Evolutionary conservation across 2,113 vertebrate genomes (phyloP), one percentile per base, ranked within the genome.

Genomic region (Ammospiza caudacuta): DNA sequence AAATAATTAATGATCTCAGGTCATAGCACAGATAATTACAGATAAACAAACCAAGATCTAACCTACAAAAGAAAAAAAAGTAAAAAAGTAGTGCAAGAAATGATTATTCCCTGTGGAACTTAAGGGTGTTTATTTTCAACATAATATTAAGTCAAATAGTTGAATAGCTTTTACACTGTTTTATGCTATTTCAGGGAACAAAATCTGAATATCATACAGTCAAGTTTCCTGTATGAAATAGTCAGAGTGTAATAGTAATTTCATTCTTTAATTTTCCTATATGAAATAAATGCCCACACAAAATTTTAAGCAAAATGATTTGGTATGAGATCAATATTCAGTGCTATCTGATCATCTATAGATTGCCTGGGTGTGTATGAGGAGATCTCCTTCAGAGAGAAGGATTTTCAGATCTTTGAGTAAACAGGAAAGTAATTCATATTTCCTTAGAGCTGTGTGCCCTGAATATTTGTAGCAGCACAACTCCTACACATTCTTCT

Each of bases 1-100:
- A 90, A 95, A 87, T 94, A 78, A 94, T 72, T 89, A 86, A 87
- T 89, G 55, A 90, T 87, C n/a, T 55, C 43, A 64, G 47, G 46
- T 84, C 66, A 87, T 24, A 76, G 24, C 49, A 68, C 5, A 68
- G 78, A 76, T 76, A 92, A 95, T 82, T 94, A 94, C 95, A 94
- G 74, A 84, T 43, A 94, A 94, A 93, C 14, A 91, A 67, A 63
- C 5, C 11, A 63, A 57, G 29, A 79, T 8, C 9, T 85, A 87
- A 17, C 20, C 12, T 21, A 33, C 5, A 2, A 31, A 24, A 52
- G 16, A 72, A 29, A 44, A 31, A 67, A 84, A 39, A 63, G 5
- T 2, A 46, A 57, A 66, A 84, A 46, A 59, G 6, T 2, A 9
- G 7, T 43, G 12, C 44, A 58, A 80, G 21, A 95, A 88, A 78